Evolutionary conservation across 2,113 vertebrate species (phyloP).

Genomic region (Rostratula benghalensis): DNA sequence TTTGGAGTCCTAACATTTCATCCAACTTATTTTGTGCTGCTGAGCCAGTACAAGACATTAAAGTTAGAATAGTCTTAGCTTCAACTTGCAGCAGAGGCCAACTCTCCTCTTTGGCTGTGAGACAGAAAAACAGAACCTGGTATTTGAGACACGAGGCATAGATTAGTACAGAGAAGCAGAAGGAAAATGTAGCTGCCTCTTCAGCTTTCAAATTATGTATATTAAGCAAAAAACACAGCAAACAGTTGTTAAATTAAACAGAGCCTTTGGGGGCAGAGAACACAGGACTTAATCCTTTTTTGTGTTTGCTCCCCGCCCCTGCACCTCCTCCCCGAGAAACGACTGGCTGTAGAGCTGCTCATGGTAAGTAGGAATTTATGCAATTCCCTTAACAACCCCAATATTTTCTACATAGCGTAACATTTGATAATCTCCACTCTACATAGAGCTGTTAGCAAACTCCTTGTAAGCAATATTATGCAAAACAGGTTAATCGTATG

Average conservation of each 20-base stretch:
- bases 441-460: background rate
- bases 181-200: background rate
- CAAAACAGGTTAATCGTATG: background rate
- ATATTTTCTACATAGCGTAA: background rate
- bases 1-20: background rate
- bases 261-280: background rate
- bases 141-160: background rate
- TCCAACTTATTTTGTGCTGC: background rate
- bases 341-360: background rate
- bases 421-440: background rate
- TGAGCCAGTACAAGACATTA: background rate
- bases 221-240: background rate
- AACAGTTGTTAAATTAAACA: background rate
- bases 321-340: too few species aligned
- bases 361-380: background rate
- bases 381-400: background rate
- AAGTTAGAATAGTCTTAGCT: background rate
- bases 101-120: background rate
- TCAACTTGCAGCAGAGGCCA: background rate
- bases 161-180: background rate
- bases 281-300: too few species aligned
- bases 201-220: background rate
- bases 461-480: background rate
- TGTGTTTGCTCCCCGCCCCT: too few species aligned
- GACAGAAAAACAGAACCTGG: fast-evolving